phyloP scores from a whole-genome alignment of 2,797 vertebrate genomes.

The Amblyopsis hoosieri region DNA sequence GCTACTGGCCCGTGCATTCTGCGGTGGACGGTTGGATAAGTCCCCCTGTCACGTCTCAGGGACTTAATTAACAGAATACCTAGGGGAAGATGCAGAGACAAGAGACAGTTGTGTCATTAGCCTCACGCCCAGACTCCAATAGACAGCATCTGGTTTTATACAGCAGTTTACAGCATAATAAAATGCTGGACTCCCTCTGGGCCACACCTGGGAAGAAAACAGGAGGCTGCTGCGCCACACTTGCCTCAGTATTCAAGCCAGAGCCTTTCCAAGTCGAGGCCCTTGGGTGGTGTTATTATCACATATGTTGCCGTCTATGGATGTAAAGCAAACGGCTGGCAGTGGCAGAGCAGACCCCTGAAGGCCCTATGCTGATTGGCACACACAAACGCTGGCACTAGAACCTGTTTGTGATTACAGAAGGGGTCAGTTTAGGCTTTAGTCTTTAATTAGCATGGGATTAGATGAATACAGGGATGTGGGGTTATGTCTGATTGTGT shows the following conservation, averaged over 20 bases:
- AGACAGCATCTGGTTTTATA: constrained; percentile 60
- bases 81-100: constrained; percentile 54
- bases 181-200: constrained; percentile 48
- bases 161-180: constrained; percentile 66
- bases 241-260: constrained; percentile 29
- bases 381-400: not conserved
- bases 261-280: constrained; percentile 18
- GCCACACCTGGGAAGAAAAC: constrained; percentile 54
- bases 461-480: constrained; percentile 47
- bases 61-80: constrained; percentile 72
- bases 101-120: constrained; percentile 69
- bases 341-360: constrained; percentile 24
- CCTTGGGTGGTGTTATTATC: constrained; percentile 15
- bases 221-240: constrained; percentile 29
- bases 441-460: constrained; percentile 45
- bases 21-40: constrained; percentile 39
- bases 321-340: constrained; percentile 10
- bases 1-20: constrained; percentile 34
- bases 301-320: constrained; percentile 20
- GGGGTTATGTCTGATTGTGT: constrained; percentile 47
- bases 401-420: constrained; percentile 29
- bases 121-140: constrained; percentile 36
- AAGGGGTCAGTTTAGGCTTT: constrained; percentile 34
- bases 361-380: constrained; percentile 10
- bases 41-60: constrained; percentile 53